phyloP scores from a whole-genome alignment of 2,797 vertebrate species.

The Betta splendens region DNA sequence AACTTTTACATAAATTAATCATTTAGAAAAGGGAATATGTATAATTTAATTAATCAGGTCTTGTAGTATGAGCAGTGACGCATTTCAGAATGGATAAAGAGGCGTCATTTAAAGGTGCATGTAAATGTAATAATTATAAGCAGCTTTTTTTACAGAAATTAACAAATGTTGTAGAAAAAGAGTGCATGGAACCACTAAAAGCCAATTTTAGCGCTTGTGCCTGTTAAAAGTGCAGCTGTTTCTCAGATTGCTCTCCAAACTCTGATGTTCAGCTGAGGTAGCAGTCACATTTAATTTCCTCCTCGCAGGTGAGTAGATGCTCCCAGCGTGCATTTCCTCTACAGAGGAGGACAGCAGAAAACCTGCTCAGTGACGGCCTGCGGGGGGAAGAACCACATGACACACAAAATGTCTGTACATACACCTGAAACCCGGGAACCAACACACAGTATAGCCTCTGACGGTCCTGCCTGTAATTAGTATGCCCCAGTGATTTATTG shows the following conservation, averaged over 20 bases:
- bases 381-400: slow-evolving; percentile 18
- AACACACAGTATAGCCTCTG: neutral
- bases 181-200: slow-evolving; percentile 20
- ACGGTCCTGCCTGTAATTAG: neutral
- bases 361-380: slow-evolving; percentile 42
- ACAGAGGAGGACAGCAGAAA: slow-evolving; percentile 27
- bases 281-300: slow-evolving; percentile 42
- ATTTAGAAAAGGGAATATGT: slow-evolving; percentile 17
- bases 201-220: slow-evolving; percentile 13
- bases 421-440: neutral
- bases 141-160: neutral
- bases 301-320: slow-evolving; percentile 9
- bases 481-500: neutral
- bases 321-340: slow-evolving; percentile 26
- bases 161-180: slow-evolving; percentile 3
- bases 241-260: slow-evolving; percentile 40
- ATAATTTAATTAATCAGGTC: slow-evolving; percentile 8
- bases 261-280: slow-evolving; percentile 35
- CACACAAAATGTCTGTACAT: neutral
- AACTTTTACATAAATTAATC: slow-evolving; percentile 33
- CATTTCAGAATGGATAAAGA: slow-evolving; percentile 10
- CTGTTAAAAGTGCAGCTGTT: slow-evolving; percentile 21
- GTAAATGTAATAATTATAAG: slow-evolving; percentile 8
- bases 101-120: neutral
- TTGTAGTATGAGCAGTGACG: neutral